Percentiles rank a stretch among this genome's conserved stretches.
Evolutionary conservation across 2,797 vertebrate species (phyloP).

Genomic region (Sebastes reedi): DNA sequence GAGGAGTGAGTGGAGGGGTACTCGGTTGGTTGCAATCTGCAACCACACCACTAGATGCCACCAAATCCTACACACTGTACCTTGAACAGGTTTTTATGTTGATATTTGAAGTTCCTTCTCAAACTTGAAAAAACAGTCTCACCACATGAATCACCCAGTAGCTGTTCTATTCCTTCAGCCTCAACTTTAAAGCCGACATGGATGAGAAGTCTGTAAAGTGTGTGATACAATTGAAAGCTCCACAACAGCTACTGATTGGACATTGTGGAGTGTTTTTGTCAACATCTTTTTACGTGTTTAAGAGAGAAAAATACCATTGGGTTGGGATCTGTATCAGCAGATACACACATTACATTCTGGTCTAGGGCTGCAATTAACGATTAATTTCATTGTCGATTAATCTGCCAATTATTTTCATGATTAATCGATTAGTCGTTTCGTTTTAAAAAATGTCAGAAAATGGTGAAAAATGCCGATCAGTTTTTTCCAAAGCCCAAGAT

Average conservation of each 20-base stretch:
- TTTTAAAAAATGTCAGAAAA: neutral
- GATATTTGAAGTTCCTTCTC: neutral
- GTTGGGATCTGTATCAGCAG: too few relatives aligned
- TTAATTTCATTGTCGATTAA: neutral
- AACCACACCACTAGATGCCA: too few relatives aligned
- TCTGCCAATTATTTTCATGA: accelerated
- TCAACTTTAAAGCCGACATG: neutral
- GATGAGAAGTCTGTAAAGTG: too few relatives aligned
- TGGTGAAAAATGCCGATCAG: neutral
- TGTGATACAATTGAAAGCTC: too few relatives aligned
- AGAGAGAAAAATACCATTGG: too few relatives aligned
- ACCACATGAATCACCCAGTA: neutral
- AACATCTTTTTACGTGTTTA: too few relatives aligned
- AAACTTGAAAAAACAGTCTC: neutral
- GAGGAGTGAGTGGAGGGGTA: too few relatives aligned
- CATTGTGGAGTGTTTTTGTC: too few relatives aligned
- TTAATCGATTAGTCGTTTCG: neutral
- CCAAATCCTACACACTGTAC: too few relatives aligned
- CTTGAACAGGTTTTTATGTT: neutral
- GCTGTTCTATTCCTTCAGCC: neutral
- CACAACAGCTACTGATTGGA: too few relatives aligned
- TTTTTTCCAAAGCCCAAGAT: neutral
- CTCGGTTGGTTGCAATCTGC: too few relatives aligned
- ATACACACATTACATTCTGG: too few relatives aligned
- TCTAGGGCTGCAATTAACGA: neutral